These are phyloP conservation scores for Cynocephalus volans DNA, from an alignment of 2,113 vertebrate genomes.

Conservation along the genomic window DNA sequence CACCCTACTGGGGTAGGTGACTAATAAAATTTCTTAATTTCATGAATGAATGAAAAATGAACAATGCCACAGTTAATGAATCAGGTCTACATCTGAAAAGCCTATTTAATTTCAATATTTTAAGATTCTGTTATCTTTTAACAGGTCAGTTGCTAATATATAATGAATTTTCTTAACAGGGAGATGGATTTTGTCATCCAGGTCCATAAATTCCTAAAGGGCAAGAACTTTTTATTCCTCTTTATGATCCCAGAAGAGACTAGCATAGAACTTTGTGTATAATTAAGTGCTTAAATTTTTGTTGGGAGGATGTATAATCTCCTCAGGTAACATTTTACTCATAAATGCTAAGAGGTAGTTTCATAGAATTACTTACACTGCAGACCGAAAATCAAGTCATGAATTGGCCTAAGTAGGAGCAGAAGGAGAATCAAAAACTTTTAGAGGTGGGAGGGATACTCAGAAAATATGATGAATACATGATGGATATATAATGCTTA, in stretches of 20 bases:
- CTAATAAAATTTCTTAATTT: constrained; percentile 28
- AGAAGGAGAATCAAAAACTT: constrained; percentile 31
- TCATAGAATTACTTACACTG: background rate
- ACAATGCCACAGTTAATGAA: background rate
- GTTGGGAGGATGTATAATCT: background rate
- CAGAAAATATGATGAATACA: background rate
- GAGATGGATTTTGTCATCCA: constrained; percentile 23
- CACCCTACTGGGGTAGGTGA: background rate
- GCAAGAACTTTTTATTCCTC: constrained; percentile 12
- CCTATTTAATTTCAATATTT: background rate
- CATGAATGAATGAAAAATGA: constrained; percentile 44
- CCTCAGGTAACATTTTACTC: constrained; percentile 16
- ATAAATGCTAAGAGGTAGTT: constrained; percentile 19
- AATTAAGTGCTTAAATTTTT: constrained; percentile 8
- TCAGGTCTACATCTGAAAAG: background rate
- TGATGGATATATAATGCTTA: background rate
- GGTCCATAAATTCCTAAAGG: background rate
- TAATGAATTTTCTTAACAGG: constrained; percentile 1
- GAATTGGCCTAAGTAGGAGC: background rate
- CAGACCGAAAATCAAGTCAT: background rate
- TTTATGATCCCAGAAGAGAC: background rate
- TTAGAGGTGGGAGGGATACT: background rate
- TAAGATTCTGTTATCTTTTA: constrained; percentile 10
- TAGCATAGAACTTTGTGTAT: background rate
- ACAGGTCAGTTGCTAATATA: background rate